Base-by-base conservation (phyloP, 2,113 vertebrate species). In the Gasterosteus nipponicus region DNA sequence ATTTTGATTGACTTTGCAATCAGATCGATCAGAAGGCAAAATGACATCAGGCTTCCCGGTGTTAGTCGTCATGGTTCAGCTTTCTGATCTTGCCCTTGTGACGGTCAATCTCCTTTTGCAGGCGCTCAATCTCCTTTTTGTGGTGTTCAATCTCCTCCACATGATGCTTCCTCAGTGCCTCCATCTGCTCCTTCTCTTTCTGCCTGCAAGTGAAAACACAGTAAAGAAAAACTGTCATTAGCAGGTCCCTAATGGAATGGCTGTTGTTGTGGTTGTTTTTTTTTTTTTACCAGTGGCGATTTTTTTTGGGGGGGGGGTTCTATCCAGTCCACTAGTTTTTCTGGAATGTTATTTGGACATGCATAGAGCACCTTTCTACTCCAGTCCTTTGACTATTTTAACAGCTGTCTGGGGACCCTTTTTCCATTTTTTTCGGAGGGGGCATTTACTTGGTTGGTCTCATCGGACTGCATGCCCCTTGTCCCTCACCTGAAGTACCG, bases 51-150 rank as follows among this genome's bases (percentile, higher is more conserved):
- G 53, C 16, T n/a, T 46, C 33, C 49, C 18, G 3, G 33, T 19
- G 93, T 87, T 91, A 94, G 84, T 96, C 94, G 0, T 94, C 93
- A 22, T 93, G 33, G 33, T 95, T 94, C 3, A 99, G 94, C 44
- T 92, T 89, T 80, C 95, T 94, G 78, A 99, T 97, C 86, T 96
- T 96, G 60, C 93, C 78, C 93, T 96, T 94, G 78, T 96, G 96
- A 7, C 97, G 95, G 67, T 96, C 94, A 0, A 99, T 97, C 80
- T 98, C 97, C 18, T 93, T 96, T 83, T 97, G 95, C 89, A 99
- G 91, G 0, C 95, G 95, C 56, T 97, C 95, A 8, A 98, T 97
- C 89, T 98, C 97, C 42, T 95, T 94, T 81, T 94, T 93, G 80
- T 97, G 96, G 80, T 98, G 95, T 0, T 86, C 71, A 0, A 99